Conservation (phyloP, 2,888 invertebrate genomes). For the Oxystoma pomonae region DNA sequence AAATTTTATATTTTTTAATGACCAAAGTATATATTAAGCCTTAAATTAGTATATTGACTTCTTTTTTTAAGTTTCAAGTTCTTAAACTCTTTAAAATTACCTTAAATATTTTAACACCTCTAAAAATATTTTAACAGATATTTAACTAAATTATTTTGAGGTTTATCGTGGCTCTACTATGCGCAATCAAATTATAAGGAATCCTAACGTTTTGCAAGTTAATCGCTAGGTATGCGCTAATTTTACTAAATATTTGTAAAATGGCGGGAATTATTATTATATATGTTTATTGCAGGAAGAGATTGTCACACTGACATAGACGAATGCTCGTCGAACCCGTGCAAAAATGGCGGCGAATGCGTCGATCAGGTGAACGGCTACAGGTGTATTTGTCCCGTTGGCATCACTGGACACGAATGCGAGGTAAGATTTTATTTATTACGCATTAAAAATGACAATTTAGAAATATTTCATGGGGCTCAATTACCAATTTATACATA, state of each 20-base stretch:
- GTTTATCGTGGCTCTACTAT: too few species aligned
- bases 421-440: constrained; percentile 69
- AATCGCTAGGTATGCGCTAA: too few species aligned
- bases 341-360: constrained; percentile 87
- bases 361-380: constrained; percentile 80
- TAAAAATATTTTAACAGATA: too few species aligned
- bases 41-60: too few species aligned
- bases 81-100: too few species aligned
- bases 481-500: neutral
- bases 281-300: constrained; percentile 52
- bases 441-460: neutral
- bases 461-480: neutral
- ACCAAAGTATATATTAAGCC: too few species aligned
- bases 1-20: too few species aligned
- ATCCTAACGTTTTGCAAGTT: too few species aligned
- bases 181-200: too few species aligned
- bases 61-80: too few species aligned
- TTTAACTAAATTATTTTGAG: too few species aligned
- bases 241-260: neutral
- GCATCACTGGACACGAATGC: constrained; percentile 81
- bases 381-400: constrained; percentile 86
- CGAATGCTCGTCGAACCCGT: constrained; percentile 83
- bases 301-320: constrained; percentile 84
- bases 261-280: neutral
- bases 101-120: too few species aligned